Base-by-base conservation (phyloP, 2,113 vertebrate species). In the Chaenocephalus aceratus region DNA sequence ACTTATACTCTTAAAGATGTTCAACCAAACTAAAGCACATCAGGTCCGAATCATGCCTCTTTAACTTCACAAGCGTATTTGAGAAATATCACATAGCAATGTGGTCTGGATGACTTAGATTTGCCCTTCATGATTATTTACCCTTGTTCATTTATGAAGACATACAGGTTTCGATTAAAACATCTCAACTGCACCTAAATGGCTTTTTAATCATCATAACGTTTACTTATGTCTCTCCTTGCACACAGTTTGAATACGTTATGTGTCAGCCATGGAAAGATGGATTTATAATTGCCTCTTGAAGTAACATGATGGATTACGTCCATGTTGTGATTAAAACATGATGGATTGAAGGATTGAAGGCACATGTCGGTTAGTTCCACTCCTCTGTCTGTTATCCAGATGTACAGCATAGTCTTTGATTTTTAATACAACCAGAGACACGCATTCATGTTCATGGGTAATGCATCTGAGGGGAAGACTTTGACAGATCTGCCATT, bases 341-440 rank as follows among this genome's bases (percentile, higher is more conserved):
- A 85, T 75, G 84, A 90, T 58, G 51, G 41, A 74, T 86, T 10
- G 1, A 21, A 21, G 21, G 21, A 21, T 21, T 69, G 36, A 77
- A 68, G 13, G 48, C 70, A 66, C 49, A 66, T 49, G 80, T 79
- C 62, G 65, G 48, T 82, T 77, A 45, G 69, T 57, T 44, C 44
- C 36, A 60, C 6, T n/a, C 26, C 4, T 56, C 9, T 36, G 36
- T 74, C 60, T 30, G 81, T 72, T 67, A 10, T 65, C 86, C 88
- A 88, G 84, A 92, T 88, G 84, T 80, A 77, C 26, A 77, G 41
- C 69, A 45, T 3, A 41, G 60, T n/a, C 76, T 88, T 79, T 69
- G 58, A 63, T 83, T 80, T 70, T 82, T 52, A 64, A 72, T 67
- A 18, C 23, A 76, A 73, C 68, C 65, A 64, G 57, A 70, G 67